These are phyloP conservation scores for Heliothis virescens DNA, from an alignment of 1,140 invertebrate species.

Conservation along the genomic window DNA sequence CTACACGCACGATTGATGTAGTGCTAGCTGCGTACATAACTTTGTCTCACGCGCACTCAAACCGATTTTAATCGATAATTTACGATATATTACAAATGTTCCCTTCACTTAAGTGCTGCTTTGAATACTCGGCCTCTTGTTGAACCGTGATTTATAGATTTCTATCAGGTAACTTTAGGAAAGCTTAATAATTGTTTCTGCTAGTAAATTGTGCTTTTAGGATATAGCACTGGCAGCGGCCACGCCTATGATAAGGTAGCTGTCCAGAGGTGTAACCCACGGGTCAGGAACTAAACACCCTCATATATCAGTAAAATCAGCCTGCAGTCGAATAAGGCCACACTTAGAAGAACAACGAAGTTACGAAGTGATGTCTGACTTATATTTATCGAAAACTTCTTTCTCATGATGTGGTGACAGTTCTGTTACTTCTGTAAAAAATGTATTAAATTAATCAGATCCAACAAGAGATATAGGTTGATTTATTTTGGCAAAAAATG, in stretches of 20 bases:
- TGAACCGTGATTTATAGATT: slow-evolving; percentile 39
- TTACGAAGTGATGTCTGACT: too few relatives aligned
- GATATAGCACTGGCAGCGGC: background rate
- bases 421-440: too few relatives aligned
- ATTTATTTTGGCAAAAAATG: too few relatives aligned
- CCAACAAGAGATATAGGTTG: too few relatives aligned
- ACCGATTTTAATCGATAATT: slow-evolving; percentile 55
- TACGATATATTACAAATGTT: slow-evolving; percentile 49
- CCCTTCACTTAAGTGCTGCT: slow-evolving; percentile 46
- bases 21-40: slow-evolving; percentile 47
- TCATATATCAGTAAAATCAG: background rate
- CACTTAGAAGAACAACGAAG: background rate
- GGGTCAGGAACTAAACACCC: background rate
- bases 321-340: background rate
- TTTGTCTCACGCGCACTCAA: slow-evolving; percentile 45
- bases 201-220: background rate
- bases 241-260: background rate
- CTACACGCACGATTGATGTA: slow-evolving; percentile 40
- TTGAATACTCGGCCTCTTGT: slow-evolving; percentile 27
- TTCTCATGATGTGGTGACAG: too few relatives aligned
- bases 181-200: slow-evolving; percentile 26
- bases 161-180: slow-evolving; percentile 9
- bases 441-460: too few relatives aligned
- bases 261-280: background rate
- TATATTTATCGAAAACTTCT: too few relatives aligned